phyloP scores from a whole-genome alignment of 2,888 invertebrate species.

The Leucophora obtusa region DNA sequence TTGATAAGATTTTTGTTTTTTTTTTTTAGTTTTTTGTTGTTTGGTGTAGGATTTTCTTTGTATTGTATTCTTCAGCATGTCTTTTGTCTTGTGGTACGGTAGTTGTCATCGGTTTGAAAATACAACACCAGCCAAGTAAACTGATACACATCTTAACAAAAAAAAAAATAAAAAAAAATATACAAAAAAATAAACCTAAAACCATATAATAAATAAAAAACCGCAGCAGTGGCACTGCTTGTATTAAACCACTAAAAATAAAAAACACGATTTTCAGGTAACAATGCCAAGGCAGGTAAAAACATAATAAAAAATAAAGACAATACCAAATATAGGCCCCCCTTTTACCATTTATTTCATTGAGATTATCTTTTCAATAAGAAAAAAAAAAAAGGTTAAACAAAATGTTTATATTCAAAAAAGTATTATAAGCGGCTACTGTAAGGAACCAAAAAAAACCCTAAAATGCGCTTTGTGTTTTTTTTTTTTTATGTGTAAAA shows the following conservation, averaged over 20 bases:
- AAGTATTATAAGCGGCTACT: background rate
- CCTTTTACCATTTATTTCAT: slow-evolving; percentile 33
- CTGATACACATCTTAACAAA: slow-evolving; percentile 54
- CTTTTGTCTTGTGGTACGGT: slow-evolving; percentile 15
- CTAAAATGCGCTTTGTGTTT: slow-evolving; percentile 3
- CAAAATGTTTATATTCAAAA: background rate
- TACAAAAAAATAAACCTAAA: background rate
- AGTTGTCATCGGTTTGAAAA: slow-evolving; percentile 56
- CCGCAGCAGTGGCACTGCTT: background rate
- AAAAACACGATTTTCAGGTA: slow-evolving; percentile 2
- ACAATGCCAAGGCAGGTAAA: slow-evolving; percentile 5
- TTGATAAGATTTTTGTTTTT: slow-evolving; percentile 71
- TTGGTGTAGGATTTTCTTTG: slow-evolving; percentile 6
- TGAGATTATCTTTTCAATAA: slow-evolving; percentile 64
- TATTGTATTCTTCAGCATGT: slow-evolving; percentile 16
- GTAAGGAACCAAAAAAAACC: slow-evolving; percentile 5
- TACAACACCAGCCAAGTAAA: slow-evolving; percentile 55
- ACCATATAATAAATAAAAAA: background rate
- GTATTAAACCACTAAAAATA: background rate
- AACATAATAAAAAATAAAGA: slow-evolving; percentile 16
- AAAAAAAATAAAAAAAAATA: slow-evolving; percentile 6
- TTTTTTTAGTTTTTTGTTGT: slow-evolving; percentile 32
- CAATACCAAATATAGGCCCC: slow-evolving; percentile 45
- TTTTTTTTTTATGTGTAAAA: slow-evolving; percentile 19
- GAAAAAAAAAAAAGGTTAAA: slow-evolving; percentile 31